Percentiles rank a stretch among this genome's conserved stretches.
Evolutionary conservation across 2,888 invertebrate species (phyloP).

Genomic region (Tinea semifulvella): DNA sequence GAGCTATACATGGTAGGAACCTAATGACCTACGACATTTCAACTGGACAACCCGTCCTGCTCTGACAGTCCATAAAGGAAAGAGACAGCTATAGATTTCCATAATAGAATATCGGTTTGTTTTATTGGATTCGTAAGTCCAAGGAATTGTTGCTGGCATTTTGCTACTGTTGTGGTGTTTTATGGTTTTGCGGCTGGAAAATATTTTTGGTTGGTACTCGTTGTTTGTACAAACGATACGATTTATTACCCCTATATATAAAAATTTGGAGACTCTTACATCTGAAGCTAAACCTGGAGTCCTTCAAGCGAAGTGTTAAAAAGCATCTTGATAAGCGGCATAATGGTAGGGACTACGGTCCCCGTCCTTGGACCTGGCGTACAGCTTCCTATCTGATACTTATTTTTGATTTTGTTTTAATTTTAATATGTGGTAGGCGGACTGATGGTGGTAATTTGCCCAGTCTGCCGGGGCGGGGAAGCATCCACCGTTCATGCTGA

Average conservation of each 20-base stretch:
- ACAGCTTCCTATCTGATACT: no score
- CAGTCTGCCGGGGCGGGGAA: no score
- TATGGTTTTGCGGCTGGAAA: background rate
- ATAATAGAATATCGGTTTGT: constrained; percentile 59
- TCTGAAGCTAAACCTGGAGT: background rate
- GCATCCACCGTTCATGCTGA: no score
- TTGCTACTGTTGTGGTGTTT: constrained; percentile 1
- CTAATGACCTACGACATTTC: constrained; percentile 67
- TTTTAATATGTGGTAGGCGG: no score
- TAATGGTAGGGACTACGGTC: background rate
- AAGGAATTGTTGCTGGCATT: constrained; percentile 2
- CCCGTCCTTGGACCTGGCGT: no score
- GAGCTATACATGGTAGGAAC: constrained; percentile 56
- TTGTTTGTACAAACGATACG: no score
- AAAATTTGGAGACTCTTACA: no score
- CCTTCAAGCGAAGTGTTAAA: background rate
- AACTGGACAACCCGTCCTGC: constrained; percentile 44
- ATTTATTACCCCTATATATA: no score
- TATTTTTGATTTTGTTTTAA: no score
- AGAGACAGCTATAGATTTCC: constrained; percentile 36
- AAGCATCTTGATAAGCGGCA: background rate
- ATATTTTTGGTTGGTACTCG: no score
- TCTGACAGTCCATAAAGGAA: constrained; percentile 31
- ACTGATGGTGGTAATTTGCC: no score
- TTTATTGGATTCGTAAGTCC: constrained; percentile 58